phyloP scores from a whole-genome alignment of 2,113 vertebrate genomes.

The Etheostoma spectabile region DNA sequence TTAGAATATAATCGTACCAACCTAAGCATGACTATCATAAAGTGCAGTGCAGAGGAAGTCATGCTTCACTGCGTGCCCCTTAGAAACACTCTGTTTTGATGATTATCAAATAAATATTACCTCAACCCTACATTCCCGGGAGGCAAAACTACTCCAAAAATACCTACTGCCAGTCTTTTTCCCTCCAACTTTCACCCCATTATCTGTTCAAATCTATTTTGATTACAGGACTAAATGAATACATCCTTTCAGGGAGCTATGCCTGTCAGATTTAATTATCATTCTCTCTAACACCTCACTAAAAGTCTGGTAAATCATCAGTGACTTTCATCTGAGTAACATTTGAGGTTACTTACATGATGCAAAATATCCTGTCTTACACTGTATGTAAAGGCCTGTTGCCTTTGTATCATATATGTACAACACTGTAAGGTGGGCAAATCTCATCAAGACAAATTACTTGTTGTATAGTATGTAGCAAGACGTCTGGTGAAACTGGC shows the following conservation, averaged over 20 bases:
- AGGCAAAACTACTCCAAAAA: conserved; percentile 38
- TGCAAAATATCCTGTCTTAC: not conserved
- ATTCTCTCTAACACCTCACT: conserved; percentile 2
- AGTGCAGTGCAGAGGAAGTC: conserved; percentile 11
- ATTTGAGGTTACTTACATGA: conserved; percentile 11
- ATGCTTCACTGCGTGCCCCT: conserved; percentile 2
- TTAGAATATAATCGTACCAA: conserved; percentile 5
- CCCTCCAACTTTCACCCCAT: conserved; percentile 35
- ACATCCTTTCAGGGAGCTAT: conserved; percentile 33
- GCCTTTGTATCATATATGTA: not conserved
- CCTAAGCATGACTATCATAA: conserved; percentile 38
- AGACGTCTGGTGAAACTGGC: not conserved
- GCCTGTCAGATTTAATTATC: conserved; percentile 47
- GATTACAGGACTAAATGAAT: conserved; percentile 57
- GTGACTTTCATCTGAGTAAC: conserved; percentile 23
- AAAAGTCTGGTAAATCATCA: conserved; percentile 8
- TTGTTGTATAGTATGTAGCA: not conserved
- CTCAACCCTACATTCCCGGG: conserved; percentile 23
- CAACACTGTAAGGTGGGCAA: not conserved
- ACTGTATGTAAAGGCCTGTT: not conserved
- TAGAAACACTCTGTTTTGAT: conserved; percentile 44
- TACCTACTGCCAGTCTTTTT: conserved; percentile 18
- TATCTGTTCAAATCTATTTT: conserved; percentile 50
- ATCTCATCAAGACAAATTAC: not conserved
- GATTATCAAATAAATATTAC: conserved; percentile 59